These are phyloP conservation scores for Chaitophorus viminalis DNA, from an alignment of 2,888 invertebrate species.

Conservation along the genomic window DNA sequence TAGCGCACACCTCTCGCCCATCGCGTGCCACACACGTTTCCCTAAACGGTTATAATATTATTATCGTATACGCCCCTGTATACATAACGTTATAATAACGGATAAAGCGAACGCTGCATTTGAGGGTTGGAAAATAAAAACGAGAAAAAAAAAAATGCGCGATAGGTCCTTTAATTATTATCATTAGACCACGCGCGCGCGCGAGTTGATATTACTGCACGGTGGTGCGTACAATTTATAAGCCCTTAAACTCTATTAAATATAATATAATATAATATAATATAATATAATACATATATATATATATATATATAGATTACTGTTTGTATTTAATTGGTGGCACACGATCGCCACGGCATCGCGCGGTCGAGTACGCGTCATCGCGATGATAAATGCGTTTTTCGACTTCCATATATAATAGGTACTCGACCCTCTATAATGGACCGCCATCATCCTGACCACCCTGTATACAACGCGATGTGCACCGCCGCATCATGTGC, in stretches of 20 bases:
- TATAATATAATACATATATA: not conserved
- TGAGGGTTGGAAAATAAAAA: not conserved
- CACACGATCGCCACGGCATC: slow-evolving; percentile 10
- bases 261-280: no score
- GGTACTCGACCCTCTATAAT: not conserved
- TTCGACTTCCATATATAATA: not conserved
- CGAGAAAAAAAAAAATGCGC: not conserved
- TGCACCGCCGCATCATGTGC: not conserved
- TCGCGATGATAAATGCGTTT: not conserved
- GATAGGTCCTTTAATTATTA: slow-evolving; percentile 1
- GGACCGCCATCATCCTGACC: not conserved
- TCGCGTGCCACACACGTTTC: not conserved
- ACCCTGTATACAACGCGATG: not conserved
- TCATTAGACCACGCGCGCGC: slow-evolving; percentile 2
- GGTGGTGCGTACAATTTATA: no score
- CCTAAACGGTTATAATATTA: not conserved
- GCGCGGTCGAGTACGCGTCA: not conserved
- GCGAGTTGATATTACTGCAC: not conserved
- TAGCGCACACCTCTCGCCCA: not conserved
- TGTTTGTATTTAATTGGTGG: not conserved
- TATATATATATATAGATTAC: not conserved
- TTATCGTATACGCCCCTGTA: not conserved
- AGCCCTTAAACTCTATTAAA: no score
- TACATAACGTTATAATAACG: not conserved
- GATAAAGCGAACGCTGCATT: not conserved